phyloP scores from a whole-genome alignment of 2,113 vertebrate genomes.

The Macrotus californicus region DNA sequence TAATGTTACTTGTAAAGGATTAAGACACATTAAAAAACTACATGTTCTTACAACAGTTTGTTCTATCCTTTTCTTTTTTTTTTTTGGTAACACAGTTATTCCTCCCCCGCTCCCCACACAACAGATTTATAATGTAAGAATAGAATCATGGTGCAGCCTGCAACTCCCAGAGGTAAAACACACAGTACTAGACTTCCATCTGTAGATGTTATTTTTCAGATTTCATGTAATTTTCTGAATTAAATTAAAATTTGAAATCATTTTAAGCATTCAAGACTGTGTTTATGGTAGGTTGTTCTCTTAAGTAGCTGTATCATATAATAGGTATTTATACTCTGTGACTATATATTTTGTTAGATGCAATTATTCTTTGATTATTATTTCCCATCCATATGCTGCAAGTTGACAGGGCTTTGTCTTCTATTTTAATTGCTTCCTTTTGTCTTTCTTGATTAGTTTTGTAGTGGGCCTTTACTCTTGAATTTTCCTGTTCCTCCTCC shows the following conservation, averaged over 20 bases:
- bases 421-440: conserved; percentile 38
- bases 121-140: conserved; percentile 86
- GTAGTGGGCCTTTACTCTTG: neutral
- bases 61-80: conserved; percentile 77
- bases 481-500: neutral
- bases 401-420: conserved; percentile 11
- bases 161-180: conserved; percentile 82
- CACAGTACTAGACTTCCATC: conserved; percentile 83
- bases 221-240: conserved; percentile 75
- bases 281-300: conserved; percentile 42
- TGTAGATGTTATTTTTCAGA: conserved; percentile 77
- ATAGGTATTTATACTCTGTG: conserved; percentile 28
- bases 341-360: neutral
- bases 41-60: conserved; percentile 81
- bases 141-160: conserved; percentile 81
- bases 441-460: conserved; percentile 31
- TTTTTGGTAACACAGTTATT: conserved; percentile 73
- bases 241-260: conserved; percentile 75
- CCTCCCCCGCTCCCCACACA: conserved; percentile 82
- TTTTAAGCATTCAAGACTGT: conserved; percentile 56
- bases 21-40: conserved; percentile 75
- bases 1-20: conserved; percentile 67
- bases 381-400: neutral
- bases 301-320: conserved; percentile 3
- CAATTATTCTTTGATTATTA: conserved; percentile 4